These are phyloP conservation scores for Apotomis turbidana DNA, from an alignment of 2,888 invertebrate genomes.

Conservation along the genomic window DNA sequence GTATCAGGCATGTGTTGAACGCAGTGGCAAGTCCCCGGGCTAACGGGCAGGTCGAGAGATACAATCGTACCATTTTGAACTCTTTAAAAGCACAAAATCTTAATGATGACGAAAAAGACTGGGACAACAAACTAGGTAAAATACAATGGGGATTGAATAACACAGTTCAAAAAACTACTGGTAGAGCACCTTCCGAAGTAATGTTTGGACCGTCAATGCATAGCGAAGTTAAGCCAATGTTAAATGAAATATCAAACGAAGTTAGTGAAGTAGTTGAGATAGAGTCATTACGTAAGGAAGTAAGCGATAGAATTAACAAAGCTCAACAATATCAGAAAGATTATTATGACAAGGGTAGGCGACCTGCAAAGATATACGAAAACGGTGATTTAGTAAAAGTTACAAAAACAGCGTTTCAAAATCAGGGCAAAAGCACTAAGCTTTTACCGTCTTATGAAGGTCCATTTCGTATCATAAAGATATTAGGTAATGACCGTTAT, in stretches of 20 bases:
- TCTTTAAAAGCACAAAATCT: not conserved
- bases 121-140: not conserved
- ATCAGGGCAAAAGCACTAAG: slow-evolving; percentile 6
- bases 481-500: slow-evolving; percentile 36
- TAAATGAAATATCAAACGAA: not conserved
- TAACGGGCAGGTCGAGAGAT: no score
- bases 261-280: not conserved
- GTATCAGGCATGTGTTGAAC: no score
- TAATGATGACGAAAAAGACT: not conserved
- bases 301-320: not conserved
- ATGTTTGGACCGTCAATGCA: no score
- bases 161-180: no score
- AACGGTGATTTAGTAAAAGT: slow-evolving; percentile 26
- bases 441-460: slow-evolving; percentile 21
- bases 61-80: no score
- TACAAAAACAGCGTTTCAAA: no score
- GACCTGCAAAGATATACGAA: slow-evolving; percentile 5
- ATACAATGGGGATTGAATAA: not conserved
- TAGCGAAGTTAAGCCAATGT: not conserved
- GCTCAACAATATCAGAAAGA: not conserved
- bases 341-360: not conserved
- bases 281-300: not conserved
- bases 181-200: no score
- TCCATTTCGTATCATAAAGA: slow-evolving; percentile 19
- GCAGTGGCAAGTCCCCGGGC: no score